Evolutionary conservation across 2,888 invertebrate genomes (phyloP).

Genomic region (Physocephala rufipes): DNA sequence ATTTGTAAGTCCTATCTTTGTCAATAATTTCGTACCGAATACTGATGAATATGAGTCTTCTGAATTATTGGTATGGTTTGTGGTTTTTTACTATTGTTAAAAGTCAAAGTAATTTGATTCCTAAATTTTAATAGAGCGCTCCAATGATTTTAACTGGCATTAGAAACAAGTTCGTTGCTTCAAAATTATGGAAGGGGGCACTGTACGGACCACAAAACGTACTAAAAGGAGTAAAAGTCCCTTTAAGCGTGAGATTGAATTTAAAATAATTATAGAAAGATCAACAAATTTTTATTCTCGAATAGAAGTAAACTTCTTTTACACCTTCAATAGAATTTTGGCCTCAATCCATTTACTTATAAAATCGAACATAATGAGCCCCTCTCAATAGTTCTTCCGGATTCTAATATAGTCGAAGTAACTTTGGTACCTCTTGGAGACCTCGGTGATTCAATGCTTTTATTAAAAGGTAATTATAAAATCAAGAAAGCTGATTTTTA

Average conservation of each 20-base stretch:
- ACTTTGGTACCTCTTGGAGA: background rate
- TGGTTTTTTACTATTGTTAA: background rate
- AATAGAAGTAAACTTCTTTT: background rate
- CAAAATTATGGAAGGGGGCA: no score
- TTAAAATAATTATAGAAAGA: background rate
- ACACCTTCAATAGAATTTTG: background rate
- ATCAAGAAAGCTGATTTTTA: background rate
- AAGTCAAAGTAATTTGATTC: background rate
- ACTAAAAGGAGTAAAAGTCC: no score
- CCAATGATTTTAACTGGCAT: no score
- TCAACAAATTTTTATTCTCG: background rate
- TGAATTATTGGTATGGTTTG: background rate
- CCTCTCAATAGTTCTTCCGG: background rate
- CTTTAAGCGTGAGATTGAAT: background rate
- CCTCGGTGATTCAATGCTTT: background rate
- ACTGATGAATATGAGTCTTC: background rate
- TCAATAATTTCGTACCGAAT: background rate
- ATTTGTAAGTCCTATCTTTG: background rate
- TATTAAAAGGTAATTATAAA: background rate
- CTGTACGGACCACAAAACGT: no score
- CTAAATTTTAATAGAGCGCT: no score
- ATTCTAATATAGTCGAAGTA: slow-evolving; percentile 5
- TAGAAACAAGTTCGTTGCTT: no score
- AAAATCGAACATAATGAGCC: background rate
- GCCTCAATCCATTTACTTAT: background rate